Evolutionary conservation across 2,797 vertebrate genomes (phyloP).

Genomic region (Pteropus rufus): DNA sequence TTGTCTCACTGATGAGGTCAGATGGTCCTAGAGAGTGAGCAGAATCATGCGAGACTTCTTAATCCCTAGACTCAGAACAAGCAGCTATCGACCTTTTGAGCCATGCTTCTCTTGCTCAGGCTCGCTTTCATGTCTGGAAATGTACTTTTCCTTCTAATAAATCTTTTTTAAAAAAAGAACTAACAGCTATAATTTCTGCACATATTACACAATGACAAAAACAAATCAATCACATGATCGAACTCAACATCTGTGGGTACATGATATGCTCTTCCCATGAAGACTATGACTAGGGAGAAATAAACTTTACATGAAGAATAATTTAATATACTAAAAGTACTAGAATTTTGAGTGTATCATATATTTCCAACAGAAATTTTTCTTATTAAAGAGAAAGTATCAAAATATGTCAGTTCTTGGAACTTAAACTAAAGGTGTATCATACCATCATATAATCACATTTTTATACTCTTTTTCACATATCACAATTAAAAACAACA

Average conservation of each 20-base stretch:
- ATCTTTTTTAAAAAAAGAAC: not conserved
- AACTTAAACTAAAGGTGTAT: not conserved
- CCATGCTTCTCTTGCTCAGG: too few relatives aligned
- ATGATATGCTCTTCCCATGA: not conserved
- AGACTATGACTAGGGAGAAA: not conserved
- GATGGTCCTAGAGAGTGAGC: not conserved
- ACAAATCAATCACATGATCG: not conserved
- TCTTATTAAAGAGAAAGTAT: not conserved
- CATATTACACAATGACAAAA: not conserved
- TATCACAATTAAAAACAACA: not conserved
- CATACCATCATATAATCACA: not conserved
- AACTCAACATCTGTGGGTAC: not conserved
- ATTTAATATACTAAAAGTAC: not conserved
- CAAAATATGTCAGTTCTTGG: not conserved
- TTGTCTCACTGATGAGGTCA: not conserved
- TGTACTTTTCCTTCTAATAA: too few relatives aligned
- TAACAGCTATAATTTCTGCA: not conserved
- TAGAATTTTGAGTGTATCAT: not conserved
- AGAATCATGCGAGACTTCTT: not conserved
- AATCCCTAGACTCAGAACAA: not conserved
- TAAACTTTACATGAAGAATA: not conserved
- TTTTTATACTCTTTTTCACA: not conserved
- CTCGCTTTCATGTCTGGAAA: too few relatives aligned
- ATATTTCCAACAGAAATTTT: not conserved
- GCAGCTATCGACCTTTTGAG: not conserved